Conservation (phyloP, 2,888 invertebrate genomes). For the Pyrocoelia pectoralis region DNA sequence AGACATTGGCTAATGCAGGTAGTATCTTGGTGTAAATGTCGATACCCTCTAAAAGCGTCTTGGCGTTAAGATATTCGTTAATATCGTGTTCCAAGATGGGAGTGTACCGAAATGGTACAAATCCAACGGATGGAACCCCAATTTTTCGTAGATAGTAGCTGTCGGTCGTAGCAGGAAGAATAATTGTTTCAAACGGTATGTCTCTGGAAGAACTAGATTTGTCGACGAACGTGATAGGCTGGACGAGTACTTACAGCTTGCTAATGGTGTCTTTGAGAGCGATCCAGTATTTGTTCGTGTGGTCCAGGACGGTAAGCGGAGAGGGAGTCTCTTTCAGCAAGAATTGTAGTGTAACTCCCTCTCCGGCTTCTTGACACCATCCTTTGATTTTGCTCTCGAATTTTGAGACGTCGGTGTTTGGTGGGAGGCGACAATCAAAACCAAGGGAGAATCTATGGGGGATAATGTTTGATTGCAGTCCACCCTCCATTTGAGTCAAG, state of each 20-base stretch:
- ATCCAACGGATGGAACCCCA: background rate
- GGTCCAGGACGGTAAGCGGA: constrained; percentile 63
- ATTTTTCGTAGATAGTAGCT: background rate
- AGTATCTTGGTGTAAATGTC: too few relatives aligned
- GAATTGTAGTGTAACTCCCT: constrained; percentile 64
- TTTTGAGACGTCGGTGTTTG: constrained; percentile 45
- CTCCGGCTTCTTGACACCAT: constrained; percentile 66
- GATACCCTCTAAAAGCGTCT: too few relatives aligned
- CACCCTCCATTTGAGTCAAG: constrained; percentile 5
- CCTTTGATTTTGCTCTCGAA: constrained; percentile 62
- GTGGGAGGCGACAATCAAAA: constrained; percentile 42
- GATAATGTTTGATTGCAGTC: background rate
- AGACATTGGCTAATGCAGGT: too few relatives aligned
- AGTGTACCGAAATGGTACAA: background rate
- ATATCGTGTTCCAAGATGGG: too few relatives aligned
- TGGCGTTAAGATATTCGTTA: too few relatives aligned
- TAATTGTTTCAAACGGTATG: background rate
- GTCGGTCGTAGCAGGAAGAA: background rate
- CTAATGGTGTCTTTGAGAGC: constrained; percentile 61
- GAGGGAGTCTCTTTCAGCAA: constrained; percentile 58
- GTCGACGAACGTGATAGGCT: background rate
- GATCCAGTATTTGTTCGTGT: constrained; percentile 67
- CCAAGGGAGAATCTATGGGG: background rate
- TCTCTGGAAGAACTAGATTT: background rate
- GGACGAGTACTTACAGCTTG: background rate